Evolutionary conservation across 2,888 invertebrate species (phyloP).

Genomic region (Gryllus longicercus): DNA sequence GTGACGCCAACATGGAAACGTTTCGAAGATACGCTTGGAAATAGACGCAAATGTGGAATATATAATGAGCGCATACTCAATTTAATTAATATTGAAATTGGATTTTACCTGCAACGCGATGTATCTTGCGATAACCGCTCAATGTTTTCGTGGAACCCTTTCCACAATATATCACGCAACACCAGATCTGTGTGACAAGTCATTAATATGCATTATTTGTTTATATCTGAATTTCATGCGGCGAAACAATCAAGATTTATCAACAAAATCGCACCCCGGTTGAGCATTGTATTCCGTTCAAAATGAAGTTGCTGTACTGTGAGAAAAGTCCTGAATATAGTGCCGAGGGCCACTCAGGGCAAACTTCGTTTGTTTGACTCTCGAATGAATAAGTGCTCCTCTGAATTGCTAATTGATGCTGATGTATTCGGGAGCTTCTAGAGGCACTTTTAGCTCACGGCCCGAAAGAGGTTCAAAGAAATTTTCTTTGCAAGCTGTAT

Average conservation of each 20-base stretch:
- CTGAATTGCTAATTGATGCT: constrained; percentile 3
- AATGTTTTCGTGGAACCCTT: background rate
- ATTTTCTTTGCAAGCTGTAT: too few species aligned
- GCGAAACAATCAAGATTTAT: constrained; percentile 4
- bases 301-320: too few species aligned
- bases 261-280: background rate
- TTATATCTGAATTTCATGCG: background rate
- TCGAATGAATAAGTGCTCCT: background rate
- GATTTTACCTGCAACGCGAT: constrained; percentile 1
- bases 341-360: background rate
- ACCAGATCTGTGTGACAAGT: background rate
- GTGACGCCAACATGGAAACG: too few species aligned
- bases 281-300: too few species aligned
- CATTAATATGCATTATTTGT: background rate
- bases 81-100: constrained; percentile 17
- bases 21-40: background rate
- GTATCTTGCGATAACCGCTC: background rate
- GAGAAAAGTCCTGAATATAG: too few species aligned
- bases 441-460: too few species aligned
- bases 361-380: background rate
- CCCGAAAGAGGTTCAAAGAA: too few species aligned
- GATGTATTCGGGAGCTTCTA: background rate
- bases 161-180: background rate
- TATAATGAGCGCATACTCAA: background rate
- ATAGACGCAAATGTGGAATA: background rate